Evolutionary conservation across 2,113 vertebrate species (phyloP).

Genomic region (Macrotus californicus): DNA sequence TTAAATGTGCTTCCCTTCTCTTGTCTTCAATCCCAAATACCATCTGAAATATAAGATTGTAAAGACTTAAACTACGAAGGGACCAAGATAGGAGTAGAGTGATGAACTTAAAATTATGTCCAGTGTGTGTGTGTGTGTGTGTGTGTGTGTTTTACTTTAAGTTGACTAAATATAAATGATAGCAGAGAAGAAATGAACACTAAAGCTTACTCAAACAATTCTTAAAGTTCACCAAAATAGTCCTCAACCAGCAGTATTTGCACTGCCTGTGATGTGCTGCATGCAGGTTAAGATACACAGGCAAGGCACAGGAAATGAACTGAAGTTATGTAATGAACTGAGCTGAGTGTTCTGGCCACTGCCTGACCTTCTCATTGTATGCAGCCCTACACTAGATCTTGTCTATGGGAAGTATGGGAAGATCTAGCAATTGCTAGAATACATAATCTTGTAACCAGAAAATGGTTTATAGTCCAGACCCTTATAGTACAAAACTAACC

Average conservation of each 20-base stretch:
- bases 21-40: background rate
- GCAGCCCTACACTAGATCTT: background rate
- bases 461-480: background rate
- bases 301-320: fast-evolving
- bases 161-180: background rate
- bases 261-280: fast-evolving
- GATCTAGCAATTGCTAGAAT: background rate
- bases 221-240: background rate
- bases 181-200: background rate
- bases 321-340: background rate
- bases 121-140: too few relatives aligned
- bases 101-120: background rate
- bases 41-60: background rate
- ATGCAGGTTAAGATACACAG: fast-evolving
- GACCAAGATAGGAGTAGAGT: fast-evolving
- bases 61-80: too few relatives aligned
- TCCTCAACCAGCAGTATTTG: fast-evolving
- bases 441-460: background rate
- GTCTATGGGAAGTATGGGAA: background rate
- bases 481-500: background rate
- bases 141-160: background rate
- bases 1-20: background rate
- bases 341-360: background rate
- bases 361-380: background rate
- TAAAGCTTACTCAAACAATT: background rate